Percentiles rank a stretch among this genome's conserved stretches.
These are phyloP conservation scores for Andricus grossulariae DNA, from an alignment of 1,140 invertebrate genomes.

Conservation along the genomic window DNA sequence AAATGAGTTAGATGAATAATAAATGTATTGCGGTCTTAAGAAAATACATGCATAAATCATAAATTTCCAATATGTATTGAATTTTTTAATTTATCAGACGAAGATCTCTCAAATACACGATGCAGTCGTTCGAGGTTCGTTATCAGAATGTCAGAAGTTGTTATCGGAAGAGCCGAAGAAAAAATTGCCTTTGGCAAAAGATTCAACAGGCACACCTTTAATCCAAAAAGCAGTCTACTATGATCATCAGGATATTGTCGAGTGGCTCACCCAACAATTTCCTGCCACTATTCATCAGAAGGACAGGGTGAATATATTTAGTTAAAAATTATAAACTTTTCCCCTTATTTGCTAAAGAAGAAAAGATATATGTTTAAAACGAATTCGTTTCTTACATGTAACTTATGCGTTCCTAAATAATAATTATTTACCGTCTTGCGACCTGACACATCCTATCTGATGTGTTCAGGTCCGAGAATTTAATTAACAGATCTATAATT, in stretches of 20 bases:
- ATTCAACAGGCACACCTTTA: constrained; percentile 84
- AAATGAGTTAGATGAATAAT: no score
- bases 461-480: no score
- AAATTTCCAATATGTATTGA: background rate
- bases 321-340: background rate
- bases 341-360: no score
- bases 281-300: constrained; percentile 84
- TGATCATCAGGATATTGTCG: constrained; percentile 83
- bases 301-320: constrained; percentile 82
- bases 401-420: no score
- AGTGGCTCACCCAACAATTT: constrained; percentile 85
- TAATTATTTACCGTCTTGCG: no score
- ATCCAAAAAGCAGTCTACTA: constrained; percentile 88
- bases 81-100: constrained; percentile 69
- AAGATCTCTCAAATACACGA: constrained; percentile 83
- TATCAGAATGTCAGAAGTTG: constrained; percentile 79
- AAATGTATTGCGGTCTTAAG: no score
- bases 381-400: no score
- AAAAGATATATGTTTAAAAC: no score
- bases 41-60: no score
- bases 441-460: no score
- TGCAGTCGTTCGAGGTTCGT: constrained; percentile 82
- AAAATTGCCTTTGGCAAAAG: constrained; percentile 82
- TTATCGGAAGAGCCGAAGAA: constrained; percentile 78
- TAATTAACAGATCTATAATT: no score